phyloP scores from a whole-genome alignment of 2,888 invertebrate species.

The Sceliomorpha sp. region DNA sequence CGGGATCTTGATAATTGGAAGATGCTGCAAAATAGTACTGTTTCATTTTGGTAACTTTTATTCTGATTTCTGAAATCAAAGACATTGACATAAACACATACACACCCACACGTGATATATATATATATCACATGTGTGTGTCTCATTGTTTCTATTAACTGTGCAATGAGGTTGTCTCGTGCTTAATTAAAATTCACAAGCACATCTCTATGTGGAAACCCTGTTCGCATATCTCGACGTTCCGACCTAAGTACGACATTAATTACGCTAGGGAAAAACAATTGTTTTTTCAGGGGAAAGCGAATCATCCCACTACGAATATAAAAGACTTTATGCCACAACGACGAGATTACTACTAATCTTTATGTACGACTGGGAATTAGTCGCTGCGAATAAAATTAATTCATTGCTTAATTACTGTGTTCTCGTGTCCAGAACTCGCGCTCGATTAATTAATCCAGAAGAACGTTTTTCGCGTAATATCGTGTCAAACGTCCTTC shows the following conservation, averaged over 20 bases:
- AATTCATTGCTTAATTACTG: constrained; percentile 55
- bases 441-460: constrained; percentile 33
- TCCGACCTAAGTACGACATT: constrained; percentile 57
- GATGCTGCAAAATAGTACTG: too few species aligned
- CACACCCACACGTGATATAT: too few species aligned
- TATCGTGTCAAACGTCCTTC: constrained; percentile 11
- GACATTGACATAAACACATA: too few species aligned
- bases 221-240: constrained; percentile 56
- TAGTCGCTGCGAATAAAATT: constrained; percentile 54
- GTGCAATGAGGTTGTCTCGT: constrained; percentile 54
- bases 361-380: constrained; percentile 58
- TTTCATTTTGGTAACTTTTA: too few species aligned
- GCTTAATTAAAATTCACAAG: constrained; percentile 57
- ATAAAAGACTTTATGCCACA: constrained; percentile 58
- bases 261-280: constrained; percentile 57
- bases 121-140: too few species aligned
- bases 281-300: constrained; percentile 52
- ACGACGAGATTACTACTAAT: constrained; percentile 58
- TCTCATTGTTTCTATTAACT: constrained; percentile 49
- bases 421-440: constrained; percentile 24
- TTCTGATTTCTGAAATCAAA: too few species aligned
- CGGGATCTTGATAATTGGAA: too few species aligned
- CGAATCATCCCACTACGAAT: constrained; percentile 52
- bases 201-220: constrained; percentile 54
- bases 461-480: constrained; percentile 8